Evolutionary conservation across 2,113 vertebrate species (phyloP).

Genomic region (Raja brachyura): DNA sequence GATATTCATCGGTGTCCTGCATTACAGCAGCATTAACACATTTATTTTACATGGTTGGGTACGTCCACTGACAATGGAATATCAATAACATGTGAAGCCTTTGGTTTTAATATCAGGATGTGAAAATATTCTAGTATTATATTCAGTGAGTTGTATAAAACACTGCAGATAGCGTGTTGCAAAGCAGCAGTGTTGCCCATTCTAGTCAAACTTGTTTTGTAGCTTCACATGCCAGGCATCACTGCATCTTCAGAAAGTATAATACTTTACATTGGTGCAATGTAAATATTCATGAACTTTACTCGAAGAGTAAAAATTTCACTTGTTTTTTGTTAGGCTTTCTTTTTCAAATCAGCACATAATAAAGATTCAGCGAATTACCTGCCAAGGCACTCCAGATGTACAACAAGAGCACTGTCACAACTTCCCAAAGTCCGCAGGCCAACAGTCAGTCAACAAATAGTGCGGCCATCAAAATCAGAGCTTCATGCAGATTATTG

Average conservation of each 20-base stretch:
- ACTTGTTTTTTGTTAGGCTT: not conserved
- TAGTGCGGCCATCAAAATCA: not conserved
- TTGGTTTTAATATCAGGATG: not conserved
- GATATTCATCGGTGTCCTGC: not conserved
- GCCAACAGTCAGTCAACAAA: not conserved
- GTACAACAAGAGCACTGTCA: not conserved
- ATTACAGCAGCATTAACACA: not conserved
- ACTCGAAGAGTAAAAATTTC: not conserved
- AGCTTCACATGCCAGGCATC: not conserved
- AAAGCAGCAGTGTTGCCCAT: not conserved
- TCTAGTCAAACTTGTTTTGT: not conserved
- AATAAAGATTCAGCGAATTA: not conserved
- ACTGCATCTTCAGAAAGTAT: slow-evolving; percentile 3
- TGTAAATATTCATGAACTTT: not conserved
- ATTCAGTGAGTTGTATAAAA: not conserved
- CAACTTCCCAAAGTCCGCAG: not conserved
- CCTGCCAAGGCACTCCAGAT: not conserved
- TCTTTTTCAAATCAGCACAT: not conserved
- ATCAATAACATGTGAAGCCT: not conserved
- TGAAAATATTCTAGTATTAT: not conserved
- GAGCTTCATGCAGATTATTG: slow-evolving; percentile 22
- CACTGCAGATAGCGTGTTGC: not conserved
- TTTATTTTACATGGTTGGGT: not conserved
- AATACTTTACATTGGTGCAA: not conserved
- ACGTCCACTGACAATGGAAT: not conserved